Percentiles rank a stretch among this genome's conserved stretches.
Evolutionary conservation across 2,888 invertebrate species (phyloP).

Genomic region (Cepaea hortensis): DNA sequence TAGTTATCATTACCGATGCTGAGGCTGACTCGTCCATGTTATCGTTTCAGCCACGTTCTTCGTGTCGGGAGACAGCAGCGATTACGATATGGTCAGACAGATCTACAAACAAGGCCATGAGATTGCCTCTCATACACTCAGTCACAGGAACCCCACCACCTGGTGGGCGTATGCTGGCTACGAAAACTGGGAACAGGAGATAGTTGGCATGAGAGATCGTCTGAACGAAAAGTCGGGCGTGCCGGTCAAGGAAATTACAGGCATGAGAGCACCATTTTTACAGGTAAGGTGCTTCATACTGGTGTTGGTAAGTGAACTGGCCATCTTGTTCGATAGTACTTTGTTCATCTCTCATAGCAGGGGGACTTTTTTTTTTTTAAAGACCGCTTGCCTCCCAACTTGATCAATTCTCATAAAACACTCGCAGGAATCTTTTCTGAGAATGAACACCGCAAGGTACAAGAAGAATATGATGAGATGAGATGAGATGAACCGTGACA

Average conservation of each 20-base stretch:
- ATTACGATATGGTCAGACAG: constrained; percentile 98
- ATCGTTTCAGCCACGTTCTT: constrained; percentile 85
- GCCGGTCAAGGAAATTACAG: constrained; percentile 86
- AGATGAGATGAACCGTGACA: too few relatives aligned
- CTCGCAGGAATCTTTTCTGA: too few relatives aligned
- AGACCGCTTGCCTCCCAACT: too few relatives aligned
- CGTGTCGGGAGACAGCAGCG: constrained; percentile 98
- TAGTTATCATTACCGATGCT: neutral
- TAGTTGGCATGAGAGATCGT: constrained; percentile 92
- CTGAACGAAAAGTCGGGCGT: constrained; percentile 87
- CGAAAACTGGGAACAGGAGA: constrained; percentile 93
- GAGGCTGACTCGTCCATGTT: neutral
- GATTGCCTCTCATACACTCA: constrained; percentile 96
- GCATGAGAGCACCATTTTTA: constrained; percentile 92
- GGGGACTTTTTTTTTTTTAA: too few relatives aligned
- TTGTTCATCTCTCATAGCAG: too few relatives aligned
- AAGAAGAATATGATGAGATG: too few relatives aligned
- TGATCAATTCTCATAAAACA: too few relatives aligned
- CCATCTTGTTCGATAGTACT: too few relatives aligned
- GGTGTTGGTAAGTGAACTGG: too few relatives aligned
- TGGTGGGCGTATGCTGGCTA: constrained; percentile 86
- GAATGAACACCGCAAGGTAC: too few relatives aligned
- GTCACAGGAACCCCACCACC: constrained; percentile 62
- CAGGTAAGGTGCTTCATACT: constrained; percentile 23
- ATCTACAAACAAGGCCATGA: constrained; percentile 95